Base-by-base conservation (phyloP, 2,113 vertebrate genomes). In the Ceratotherium simum region DNA sequence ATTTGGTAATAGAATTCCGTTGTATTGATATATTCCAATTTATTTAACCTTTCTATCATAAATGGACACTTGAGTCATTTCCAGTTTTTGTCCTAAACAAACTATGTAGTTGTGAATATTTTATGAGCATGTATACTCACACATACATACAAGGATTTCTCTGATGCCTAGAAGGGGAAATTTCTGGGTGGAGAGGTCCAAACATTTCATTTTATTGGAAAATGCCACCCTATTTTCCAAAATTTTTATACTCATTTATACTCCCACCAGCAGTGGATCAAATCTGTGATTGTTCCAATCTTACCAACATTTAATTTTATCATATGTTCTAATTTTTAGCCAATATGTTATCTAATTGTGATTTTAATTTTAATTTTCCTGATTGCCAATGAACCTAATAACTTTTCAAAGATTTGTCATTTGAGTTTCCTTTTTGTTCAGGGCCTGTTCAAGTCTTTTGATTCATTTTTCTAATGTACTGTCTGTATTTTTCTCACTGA, bases 321-420 rank as follows among this genome's bases (percentile, higher is more conserved):
- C 69, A 64, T 14, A n/a, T 91, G 46, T 58, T 95, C 18, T 91
- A 58, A 65, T 46, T 96, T 85, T 91, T 84, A 93, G 11, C 16
- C 36, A 81, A 6, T 92, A 17, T 73, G 6, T 23, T 70, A 76
- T 81, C 33, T 56, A 92, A 91, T 39, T 31, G 42, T 78, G 54
- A 46, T 93, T 97, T 97, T 20, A 91, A 92, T 78, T 89, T 88
- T 12, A 42, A 69, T 93, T 92, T 87, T 16, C 23, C 25, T 92
- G 25, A n/a, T 65, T 95, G 39, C 25, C 78, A 70, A 3, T 8
- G 36, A 78, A 13, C 17, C 12, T 39, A 54, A 96, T 78, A 87
- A 81, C 25, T 87, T 93, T 93, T 84, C 70, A 81, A 39, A 93
- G 33, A 64, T 91, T 78, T n/a, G 25, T 73, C 65, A 72, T n/a